Evolutionary conservation across 2,888 invertebrate species (phyloP).

Genomic region (Nezara viridula): DNA sequence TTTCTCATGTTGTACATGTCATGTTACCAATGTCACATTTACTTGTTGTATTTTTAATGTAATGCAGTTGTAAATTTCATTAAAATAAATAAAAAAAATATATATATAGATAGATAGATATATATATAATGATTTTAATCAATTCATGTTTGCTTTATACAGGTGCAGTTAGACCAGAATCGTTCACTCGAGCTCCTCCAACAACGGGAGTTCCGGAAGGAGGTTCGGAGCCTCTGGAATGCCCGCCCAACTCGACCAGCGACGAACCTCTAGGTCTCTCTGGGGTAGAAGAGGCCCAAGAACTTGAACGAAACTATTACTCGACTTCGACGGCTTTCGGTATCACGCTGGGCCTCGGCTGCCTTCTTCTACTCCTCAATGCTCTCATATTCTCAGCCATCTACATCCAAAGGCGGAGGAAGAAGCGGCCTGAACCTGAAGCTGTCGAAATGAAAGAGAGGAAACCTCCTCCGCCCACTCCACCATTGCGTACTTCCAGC

Average conservation of each 20-base stretch:
- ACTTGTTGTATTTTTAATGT: too few relatives aligned
- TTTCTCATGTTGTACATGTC: too few relatives aligned
- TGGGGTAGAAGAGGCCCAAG: slow-evolving; percentile 63
- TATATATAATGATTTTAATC: too few relatives aligned
- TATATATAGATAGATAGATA: too few relatives aligned
- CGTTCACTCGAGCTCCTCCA: slow-evolving; percentile 71
- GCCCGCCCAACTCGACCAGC: slow-evolving; percentile 63
- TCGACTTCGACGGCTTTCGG: slow-evolving; percentile 84
- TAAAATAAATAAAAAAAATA: too few relatives aligned
- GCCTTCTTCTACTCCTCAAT: slow-evolving; percentile 79
- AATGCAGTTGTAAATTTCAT: too few relatives aligned
- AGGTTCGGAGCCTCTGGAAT: slow-evolving; percentile 55
- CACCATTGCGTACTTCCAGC: slow-evolving; percentile 64
- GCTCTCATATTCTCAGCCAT: slow-evolving; percentile 84
- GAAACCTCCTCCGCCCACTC: slow-evolving; percentile 62
- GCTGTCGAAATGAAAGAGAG: slow-evolving; percentile 67
- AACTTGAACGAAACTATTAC: slow-evolving; percentile 73
- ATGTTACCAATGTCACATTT: too few relatives aligned
- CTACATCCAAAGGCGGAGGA: slow-evolving; percentile 74
- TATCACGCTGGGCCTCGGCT: slow-evolving; percentile 82
- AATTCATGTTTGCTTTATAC: slow-evolving; percentile 64
- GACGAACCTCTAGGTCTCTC: slow-evolving; percentile 64
- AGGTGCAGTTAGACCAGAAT: slow-evolving; percentile 72
- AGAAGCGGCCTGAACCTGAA: slow-evolving; percentile 63
- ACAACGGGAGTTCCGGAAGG: slow-evolving; percentile 61